Conservation (phyloP, 1,140 invertebrate species). For the Neotoxoptera formosana region DNA sequence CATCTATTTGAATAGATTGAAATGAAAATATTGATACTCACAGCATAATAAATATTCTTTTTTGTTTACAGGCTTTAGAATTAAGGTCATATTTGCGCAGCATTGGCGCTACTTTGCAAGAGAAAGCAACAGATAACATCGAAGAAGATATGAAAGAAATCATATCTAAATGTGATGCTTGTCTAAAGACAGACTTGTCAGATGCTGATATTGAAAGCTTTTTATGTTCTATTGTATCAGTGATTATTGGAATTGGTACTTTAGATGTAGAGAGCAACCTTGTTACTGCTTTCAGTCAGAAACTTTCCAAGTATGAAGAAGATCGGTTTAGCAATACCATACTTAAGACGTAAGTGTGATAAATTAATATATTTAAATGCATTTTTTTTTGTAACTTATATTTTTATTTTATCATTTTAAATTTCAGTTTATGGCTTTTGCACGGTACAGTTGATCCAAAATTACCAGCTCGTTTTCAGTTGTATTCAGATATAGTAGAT, state of each 20-base stretch:
- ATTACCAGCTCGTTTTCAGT: slow-evolving; percentile 46
- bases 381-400: background rate
- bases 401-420: background rate
- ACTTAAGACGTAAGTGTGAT: slow-evolving; percentile 3
- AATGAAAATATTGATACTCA: background rate
- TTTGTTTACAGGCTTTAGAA: slow-evolving; percentile 42
- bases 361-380: background rate
- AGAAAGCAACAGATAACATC: slow-evolving; percentile 42
- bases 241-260: slow-evolving; percentile 48
- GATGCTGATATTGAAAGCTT: slow-evolving; percentile 52
- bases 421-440: slow-evolving; percentile 38
- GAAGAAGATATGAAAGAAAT: slow-evolving; percentile 54
- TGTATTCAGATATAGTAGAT: slow-evolving; percentile 47
- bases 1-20: background rate
- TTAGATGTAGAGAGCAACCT: slow-evolving; percentile 28
- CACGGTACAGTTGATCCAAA: slow-evolving; percentile 43
- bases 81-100: slow-evolving; percentile 48
- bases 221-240: slow-evolving; percentile 51
- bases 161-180: slow-evolving; percentile 48
- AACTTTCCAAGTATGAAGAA: slow-evolving; percentile 44
- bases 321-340: slow-evolving; percentile 40
- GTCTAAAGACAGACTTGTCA: slow-evolving; percentile 30
- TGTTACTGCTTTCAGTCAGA: slow-evolving; percentile 42
- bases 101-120: slow-evolving; percentile 44
- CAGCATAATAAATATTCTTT: background rate